These are phyloP conservation scores for Nomada ferruginata DNA, from an alignment of 2,888 invertebrate species.

Conservation along the genomic window DNA sequence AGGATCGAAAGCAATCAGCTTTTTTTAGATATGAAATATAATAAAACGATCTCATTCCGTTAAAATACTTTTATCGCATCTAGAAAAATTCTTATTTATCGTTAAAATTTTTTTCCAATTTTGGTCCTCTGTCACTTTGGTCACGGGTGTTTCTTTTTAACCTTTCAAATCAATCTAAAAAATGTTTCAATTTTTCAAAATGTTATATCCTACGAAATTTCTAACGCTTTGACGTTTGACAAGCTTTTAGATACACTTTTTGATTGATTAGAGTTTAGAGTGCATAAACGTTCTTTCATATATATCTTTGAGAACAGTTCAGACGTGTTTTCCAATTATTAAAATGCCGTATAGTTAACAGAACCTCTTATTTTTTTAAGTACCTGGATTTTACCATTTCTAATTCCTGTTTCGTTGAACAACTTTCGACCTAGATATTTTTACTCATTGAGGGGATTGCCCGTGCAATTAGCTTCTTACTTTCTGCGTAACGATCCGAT, in stretches of 20 bases:
- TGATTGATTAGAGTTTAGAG: too few species aligned
- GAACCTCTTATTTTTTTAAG: too few species aligned
- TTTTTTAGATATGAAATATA: neutral
- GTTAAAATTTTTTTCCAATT: too few species aligned
- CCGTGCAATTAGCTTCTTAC: slow-evolving; percentile 6
- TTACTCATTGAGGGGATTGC: neutral
- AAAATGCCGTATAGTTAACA: too few species aligned
- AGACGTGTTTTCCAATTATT: too few species aligned
- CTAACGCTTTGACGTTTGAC: too few species aligned
- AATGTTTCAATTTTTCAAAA: neutral
- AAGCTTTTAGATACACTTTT: too few species aligned
- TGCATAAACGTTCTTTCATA: too few species aligned
- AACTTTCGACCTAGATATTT: neutral
- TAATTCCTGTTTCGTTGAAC: neutral
- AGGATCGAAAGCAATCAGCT: too few species aligned
- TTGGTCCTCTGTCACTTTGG: too few species aligned
- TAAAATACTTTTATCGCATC: neutral
- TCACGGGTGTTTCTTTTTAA: neutral
- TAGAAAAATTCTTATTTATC: neutral
- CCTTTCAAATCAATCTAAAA: neutral
- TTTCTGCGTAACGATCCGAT: neutral
- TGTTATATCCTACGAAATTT: neutral
- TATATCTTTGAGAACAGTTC: too few species aligned
- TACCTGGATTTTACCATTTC: too few species aligned
- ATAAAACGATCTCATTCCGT: neutral